phyloP scores from a whole-genome alignment of 2,888 invertebrate genomes.

The Tromatobia lineatoria region DNA sequence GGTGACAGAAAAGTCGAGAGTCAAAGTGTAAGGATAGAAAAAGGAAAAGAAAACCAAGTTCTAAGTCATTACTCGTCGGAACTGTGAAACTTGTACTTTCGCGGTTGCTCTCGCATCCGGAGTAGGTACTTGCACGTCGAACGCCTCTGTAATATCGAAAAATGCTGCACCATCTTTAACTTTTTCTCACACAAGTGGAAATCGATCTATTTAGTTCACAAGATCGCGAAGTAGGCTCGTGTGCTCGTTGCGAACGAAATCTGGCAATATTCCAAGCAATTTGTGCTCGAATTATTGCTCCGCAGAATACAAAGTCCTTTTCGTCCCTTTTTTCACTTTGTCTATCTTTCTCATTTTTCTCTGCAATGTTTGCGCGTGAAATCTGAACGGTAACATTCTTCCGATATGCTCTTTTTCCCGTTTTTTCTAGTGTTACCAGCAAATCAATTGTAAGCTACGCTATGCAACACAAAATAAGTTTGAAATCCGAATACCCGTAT shows the following conservation, averaged over 20 bases:
- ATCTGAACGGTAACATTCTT: background rate
- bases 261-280: constrained; percentile 69
- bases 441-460: background rate
- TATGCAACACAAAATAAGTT: background rate
- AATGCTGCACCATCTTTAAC: constrained; percentile 5
- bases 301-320: constrained; percentile 64
- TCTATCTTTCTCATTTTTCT: constrained; percentile 26
- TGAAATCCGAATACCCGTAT: background rate
- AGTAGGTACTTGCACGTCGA: constrained; percentile 39
- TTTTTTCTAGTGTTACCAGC: background rate
- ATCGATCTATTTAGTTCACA: constrained; percentile 63
- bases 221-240: constrained; percentile 30
- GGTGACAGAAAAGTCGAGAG: constrained; percentile 39
- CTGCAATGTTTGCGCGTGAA: background rate
- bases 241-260: constrained; percentile 44
- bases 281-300: constrained; percentile 67
- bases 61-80: constrained; percentile 54
- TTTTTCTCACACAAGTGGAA: constrained; percentile 14
- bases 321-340: constrained; percentile 40
- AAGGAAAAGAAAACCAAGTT: constrained; percentile 16
- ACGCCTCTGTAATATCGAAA: constrained; percentile 55
- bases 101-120: constrained; percentile 23
- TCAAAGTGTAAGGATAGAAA: constrained; percentile 8
- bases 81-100: constrained; percentile 39
- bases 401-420: background rate